Evolutionary conservation across 2,113 vertebrate genomes (phyloP).

Genomic region (Cephalopterus ornatus): DNA sequence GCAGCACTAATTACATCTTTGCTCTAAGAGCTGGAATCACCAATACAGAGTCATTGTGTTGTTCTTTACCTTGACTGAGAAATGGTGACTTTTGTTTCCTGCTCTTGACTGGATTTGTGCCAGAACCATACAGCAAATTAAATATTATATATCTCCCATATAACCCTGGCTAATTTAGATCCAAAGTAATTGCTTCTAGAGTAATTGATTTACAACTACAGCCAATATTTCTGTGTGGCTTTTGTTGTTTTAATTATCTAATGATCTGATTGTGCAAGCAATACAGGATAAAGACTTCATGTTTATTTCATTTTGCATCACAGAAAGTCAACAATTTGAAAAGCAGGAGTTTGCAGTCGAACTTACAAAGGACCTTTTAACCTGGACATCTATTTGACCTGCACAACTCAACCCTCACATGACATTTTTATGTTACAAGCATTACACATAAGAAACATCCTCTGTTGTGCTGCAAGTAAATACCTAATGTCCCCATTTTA

Average conservation of each 20-base stretch:
- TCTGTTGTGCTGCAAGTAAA: not conserved
- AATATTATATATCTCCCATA: conserved; percentile 21
- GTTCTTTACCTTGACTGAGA: not conserved
- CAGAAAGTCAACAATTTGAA: not conserved
- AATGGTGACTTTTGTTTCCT: conserved; percentile 20
- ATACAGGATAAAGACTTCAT: not conserved
- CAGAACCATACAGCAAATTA: conserved; percentile 42
- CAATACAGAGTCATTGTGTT: not conserved
- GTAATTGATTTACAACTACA: conserved; percentile 48
- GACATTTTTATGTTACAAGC: not conserved
- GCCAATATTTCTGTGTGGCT: conserved; percentile 28
- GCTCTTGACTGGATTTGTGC: conserved; percentile 21
- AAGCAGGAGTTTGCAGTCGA: not conserved
- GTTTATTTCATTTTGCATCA: not conserved
- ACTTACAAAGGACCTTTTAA: not conserved
- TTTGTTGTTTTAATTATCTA: conserved; percentile 60
- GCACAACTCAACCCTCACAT: not conserved
- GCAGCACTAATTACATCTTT: not conserved
- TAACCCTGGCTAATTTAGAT: conserved; percentile 13
- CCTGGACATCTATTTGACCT: not conserved
- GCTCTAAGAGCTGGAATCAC: not conserved
- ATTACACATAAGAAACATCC: not conserved
- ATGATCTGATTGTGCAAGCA: conserved; percentile 38
- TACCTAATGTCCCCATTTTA: not conserved
- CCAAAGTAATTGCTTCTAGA: conserved; percentile 48